These are phyloP conservation scores for Artibeus lituratus DNA, from an alignment of 2,797 vertebrate species.

Conservation along the genomic window DNA sequence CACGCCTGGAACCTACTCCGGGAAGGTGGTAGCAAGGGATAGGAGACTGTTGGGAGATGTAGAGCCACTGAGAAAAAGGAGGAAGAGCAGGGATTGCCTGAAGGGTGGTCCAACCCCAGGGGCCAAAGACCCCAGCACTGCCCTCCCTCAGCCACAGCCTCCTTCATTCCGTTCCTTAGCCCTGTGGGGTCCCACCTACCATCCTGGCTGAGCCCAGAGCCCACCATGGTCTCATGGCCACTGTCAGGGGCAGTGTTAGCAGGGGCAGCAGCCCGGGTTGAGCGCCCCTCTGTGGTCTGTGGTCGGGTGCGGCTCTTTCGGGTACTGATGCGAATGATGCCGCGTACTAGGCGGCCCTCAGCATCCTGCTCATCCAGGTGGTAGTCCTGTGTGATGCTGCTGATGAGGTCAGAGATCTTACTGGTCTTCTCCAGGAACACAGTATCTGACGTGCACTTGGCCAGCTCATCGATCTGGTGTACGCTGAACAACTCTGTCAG, in stretches of 20 bases:
- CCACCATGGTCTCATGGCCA: slow-evolving; percentile 95
- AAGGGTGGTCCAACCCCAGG: background rate
- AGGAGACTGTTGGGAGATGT: background rate
- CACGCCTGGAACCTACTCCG: background rate
- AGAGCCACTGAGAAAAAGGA: background rate
- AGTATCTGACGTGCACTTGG: slow-evolving; percentile 97
- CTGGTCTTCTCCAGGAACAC: slow-evolving; percentile 98
- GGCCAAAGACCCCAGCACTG: background rate
- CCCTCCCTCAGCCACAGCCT: background rate
- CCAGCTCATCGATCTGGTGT: slow-evolving; percentile 98
- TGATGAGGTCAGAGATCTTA: slow-evolving; percentile 98
- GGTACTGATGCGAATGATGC: slow-evolving; percentile 98
- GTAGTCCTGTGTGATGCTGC: slow-evolving; percentile 98
- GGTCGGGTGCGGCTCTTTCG: slow-evolving; percentile 88
- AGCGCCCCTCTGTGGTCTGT: slow-evolving; percentile 82
- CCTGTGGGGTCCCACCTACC: slow-evolving; percentile 83
- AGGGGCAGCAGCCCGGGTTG: slow-evolving; percentile 84
- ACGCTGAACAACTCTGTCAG: slow-evolving; percentile 97
- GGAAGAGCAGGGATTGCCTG: background rate
- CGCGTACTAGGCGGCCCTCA: slow-evolving; percentile 95
- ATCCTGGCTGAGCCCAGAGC: slow-evolving; percentile 91
- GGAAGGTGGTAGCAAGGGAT: background rate
- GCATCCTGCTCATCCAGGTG: slow-evolving; percentile 97
- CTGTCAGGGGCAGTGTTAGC: slow-evolving; percentile 89
- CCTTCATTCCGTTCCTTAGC: background rate